Evolutionary conservation across 2,797 vertebrate species (phyloP).

Genomic region (Acomys russatus): DNA sequence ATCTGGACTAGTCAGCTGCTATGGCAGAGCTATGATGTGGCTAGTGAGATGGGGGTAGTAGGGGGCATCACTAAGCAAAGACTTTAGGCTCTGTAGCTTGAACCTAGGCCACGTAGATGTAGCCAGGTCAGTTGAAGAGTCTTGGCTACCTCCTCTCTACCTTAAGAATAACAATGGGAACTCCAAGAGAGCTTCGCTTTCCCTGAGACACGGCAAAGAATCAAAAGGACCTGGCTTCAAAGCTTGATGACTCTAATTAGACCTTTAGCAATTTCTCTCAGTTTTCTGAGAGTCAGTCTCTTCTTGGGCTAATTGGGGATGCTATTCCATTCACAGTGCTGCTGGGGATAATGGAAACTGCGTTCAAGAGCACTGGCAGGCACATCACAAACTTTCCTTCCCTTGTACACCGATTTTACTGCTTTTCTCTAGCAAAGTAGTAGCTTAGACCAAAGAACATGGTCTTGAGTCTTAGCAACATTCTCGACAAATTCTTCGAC

Average conservation of each 20-base stretch:
- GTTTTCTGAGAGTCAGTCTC: background rate
- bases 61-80: background rate
- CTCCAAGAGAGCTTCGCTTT: background rate
- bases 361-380: background rate
- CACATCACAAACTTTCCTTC: background rate
- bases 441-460: background rate
- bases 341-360: background rate
- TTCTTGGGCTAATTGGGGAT: background rate
- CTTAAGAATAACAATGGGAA: background rate
- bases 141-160: background rate
- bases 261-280: background rate
- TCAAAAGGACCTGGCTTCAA: constrained; percentile 33
- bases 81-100: background rate
- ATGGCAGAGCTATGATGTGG: background rate
- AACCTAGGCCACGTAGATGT: fast-evolving
- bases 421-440: background rate
- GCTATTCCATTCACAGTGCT: background rate
- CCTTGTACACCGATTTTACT: background rate
- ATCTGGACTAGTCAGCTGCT: background rate
- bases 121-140: no score
- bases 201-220: background rate
- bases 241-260: background rate
- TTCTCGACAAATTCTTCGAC: background rate
- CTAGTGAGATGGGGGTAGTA: background rate
- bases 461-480: background rate